Conservation (phyloP, 2,888 invertebrate species). For the Aspidiotus rigidus region DNA sequence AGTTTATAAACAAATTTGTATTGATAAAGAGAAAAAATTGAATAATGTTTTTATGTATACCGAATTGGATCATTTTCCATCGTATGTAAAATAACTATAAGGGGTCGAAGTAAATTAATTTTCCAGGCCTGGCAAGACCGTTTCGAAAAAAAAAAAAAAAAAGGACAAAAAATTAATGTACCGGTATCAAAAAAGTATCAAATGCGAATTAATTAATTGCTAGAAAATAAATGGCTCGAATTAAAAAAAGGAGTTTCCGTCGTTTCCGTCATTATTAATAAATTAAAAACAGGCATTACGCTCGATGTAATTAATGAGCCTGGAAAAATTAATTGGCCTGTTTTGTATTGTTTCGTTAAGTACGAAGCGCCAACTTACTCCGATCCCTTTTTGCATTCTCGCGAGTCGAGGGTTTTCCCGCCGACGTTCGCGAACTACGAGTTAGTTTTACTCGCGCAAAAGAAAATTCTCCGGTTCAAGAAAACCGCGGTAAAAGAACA, state of each 20-base stretch:
- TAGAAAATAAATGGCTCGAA: conserved; percentile 33
- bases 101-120: no score
- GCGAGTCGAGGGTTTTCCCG: conserved; percentile 6
- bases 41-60: no score
- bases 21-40: no score
- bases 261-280: conserved; percentile 33
- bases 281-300: conserved; percentile 34
- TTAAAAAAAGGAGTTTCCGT: conserved; percentile 21
- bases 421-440: no score
- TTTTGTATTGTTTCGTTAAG: conserved; percentile 33
- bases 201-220: conserved; percentile 33
- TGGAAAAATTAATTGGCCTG: conserved; percentile 34
- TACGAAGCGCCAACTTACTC: conserved; percentile 31
- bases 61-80: no score
- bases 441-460: no score
- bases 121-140: no score
- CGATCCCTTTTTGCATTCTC: neutral
- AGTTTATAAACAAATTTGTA: no score
- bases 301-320: conserved; percentile 34
- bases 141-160: neutral
- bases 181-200: conserved; percentile 18
- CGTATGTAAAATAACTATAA: no score
- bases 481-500: no score
- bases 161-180: neutral
- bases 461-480: no score